Evolutionary conservation across 2,888 invertebrate genomes (phyloP).

Genomic region (Aphelenchoides bicaudatus): DNA sequence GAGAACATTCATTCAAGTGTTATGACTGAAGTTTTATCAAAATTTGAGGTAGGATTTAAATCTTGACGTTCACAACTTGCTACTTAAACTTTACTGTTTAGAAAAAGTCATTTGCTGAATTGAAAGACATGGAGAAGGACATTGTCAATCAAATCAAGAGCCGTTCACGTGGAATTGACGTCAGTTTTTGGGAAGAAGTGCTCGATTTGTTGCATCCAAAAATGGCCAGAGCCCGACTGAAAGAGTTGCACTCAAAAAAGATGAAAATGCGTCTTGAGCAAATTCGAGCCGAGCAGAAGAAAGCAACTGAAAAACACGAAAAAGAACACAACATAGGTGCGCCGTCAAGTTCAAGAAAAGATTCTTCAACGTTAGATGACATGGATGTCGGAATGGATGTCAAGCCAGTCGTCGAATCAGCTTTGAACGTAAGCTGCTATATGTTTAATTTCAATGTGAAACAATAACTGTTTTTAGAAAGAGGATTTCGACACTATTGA

Average conservation of each 20-base stretch:
- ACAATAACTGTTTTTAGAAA: constrained; percentile 1
- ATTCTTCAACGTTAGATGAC: background rate
- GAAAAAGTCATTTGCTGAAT: constrained; percentile 82
- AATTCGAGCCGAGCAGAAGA: constrained; percentile 73
- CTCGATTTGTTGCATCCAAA: constrained; percentile 78
- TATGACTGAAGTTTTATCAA: constrained; percentile 78
- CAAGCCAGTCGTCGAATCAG: background rate
- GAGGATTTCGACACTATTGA: constrained; percentile 37
- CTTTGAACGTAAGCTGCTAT: constrained; percentile 8
- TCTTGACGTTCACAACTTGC: background rate
- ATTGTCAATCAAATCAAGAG: constrained; percentile 79
- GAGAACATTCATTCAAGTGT: constrained; percentile 87
- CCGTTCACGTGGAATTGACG: constrained; percentile 88
- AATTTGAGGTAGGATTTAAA: constrained; percentile 71
- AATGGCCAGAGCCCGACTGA: constrained; percentile 72
- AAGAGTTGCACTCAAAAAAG: constrained; percentile 86
- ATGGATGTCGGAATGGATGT: constrained; percentile 1
- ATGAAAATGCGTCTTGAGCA: constrained; percentile 80
- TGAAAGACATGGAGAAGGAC: constrained; percentile 75
- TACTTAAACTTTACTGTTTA: constrained; percentile 23
- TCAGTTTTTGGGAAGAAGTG: constrained; percentile 93
- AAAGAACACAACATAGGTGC: constrained; percentile 3
- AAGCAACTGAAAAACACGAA: constrained; percentile 39
- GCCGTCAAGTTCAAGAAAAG: background rate
- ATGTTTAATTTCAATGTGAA: background rate